Conservation (phyloP, 92 coral and sea anemone species). For the Pocillopora meandrina region DNA sequence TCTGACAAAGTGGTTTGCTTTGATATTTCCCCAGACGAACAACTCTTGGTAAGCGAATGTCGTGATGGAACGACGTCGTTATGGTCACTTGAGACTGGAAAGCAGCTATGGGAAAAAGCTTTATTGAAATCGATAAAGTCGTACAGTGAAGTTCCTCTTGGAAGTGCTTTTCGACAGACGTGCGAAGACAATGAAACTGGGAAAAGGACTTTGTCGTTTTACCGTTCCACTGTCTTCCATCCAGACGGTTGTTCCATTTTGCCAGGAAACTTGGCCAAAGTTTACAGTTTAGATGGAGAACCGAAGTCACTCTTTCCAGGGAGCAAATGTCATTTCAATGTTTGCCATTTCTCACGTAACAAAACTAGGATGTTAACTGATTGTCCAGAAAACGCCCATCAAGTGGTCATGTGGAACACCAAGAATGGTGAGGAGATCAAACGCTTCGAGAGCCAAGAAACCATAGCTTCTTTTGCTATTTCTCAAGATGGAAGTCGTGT, state of each 20-base stretch:
- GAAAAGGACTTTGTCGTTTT: not conserved
- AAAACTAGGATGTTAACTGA: slow-evolving; percentile 9
- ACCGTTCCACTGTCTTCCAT: slow-evolving; percentile 30
- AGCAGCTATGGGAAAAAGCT: not conserved
- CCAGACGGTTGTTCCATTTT: slow-evolving; percentile 8
- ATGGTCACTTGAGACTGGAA: slow-evolving; percentile 5
- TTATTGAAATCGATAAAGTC: not conserved
- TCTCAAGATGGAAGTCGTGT: slow-evolving; percentile 6
- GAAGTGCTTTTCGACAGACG: not conserved
- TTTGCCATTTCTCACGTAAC: slow-evolving; percentile 22
- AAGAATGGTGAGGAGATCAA: not conserved
- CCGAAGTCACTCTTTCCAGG: not conserved
- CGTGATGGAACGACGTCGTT: slow-evolving; percentile 5
- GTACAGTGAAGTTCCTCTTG: not conserved
- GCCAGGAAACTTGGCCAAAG: slow-evolving; percentile 22
- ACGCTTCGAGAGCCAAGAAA: not conserved
- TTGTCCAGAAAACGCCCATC: not conserved
- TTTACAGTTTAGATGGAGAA: not conserved
- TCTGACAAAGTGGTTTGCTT: slow-evolving; percentile 15
- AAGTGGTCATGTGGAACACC: not conserved
- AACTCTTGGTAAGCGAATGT: slow-evolving; percentile 18
- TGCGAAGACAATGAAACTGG: not conserved
- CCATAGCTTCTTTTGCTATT: not conserved
- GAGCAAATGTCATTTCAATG: slow-evolving; percentile 3
- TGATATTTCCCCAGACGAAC: slow-evolving; percentile 22